A percentile compares a stretch with the other conserved stretches of the same genome.
phyloP scores from a whole-genome alignment of 2,797 vertebrate species.

The Macropodus opercularis region DNA sequence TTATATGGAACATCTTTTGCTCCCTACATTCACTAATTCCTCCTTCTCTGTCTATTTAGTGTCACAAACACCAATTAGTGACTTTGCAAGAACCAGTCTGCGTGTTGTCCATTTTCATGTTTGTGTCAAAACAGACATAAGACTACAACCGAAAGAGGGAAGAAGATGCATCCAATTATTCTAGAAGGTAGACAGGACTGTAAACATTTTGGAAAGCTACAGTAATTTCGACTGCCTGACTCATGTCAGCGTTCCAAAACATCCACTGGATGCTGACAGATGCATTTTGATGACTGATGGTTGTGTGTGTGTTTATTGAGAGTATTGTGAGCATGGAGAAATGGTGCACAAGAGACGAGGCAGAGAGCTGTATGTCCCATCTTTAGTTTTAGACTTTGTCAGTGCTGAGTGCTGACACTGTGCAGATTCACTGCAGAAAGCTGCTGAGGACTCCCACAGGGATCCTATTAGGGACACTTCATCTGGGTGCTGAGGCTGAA shows the following conservation, averaged over 20 bases:
- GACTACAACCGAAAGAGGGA: slow-evolving; percentile 6
- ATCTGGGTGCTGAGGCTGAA: slow-evolving; percentile 61
- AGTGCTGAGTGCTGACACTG: slow-evolving; percentile 64
- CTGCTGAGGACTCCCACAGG: slow-evolving; percentile 72
- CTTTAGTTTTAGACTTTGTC: slow-evolving; percentile 58
- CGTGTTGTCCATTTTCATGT: slow-evolving; percentile 29
- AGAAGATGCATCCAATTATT: slow-evolving; percentile 42
- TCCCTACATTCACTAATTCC: background rate
- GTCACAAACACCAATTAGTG: slow-evolving; percentile 26
- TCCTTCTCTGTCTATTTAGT: slow-evolving; percentile 12
- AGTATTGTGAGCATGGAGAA: too few species aligned
- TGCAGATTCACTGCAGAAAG: slow-evolving; percentile 51
- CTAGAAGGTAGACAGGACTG: slow-evolving; percentile 28
- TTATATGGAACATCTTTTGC: background rate
- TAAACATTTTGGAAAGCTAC: slow-evolving; percentile 35
- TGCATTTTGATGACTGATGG: slow-evolving; percentile 27
- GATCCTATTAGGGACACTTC: slow-evolving; percentile 75
- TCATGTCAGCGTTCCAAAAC: slow-evolving; percentile 28
- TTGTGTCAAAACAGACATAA: slow-evolving; percentile 31
- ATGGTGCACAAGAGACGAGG: background rate
- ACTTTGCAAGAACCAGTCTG: slow-evolving; percentile 13
- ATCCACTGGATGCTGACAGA: slow-evolving; percentile 27
- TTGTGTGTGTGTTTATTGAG: slow-evolving; percentile 22
- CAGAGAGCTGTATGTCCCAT: slow-evolving; percentile 16
- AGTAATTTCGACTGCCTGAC: slow-evolving; percentile 41